Base-by-base conservation (phyloP, 2,888 invertebrate species). In the Archaeoteleia sp. region DNA sequence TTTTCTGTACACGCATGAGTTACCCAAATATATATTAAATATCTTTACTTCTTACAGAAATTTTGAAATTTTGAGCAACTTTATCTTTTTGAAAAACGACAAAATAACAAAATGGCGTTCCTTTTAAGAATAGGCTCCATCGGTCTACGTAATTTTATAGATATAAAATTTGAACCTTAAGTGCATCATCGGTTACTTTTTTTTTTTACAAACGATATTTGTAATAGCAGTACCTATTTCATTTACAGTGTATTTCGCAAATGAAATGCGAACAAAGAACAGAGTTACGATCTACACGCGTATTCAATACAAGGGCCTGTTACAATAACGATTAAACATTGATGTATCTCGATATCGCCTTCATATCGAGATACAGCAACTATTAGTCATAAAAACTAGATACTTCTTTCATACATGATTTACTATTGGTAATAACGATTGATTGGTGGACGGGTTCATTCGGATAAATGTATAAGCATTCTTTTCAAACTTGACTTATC, bases 381-480 rank as follows among this genome's bases (percentile, higher is more conserved):
- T 49, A 23, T 12, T 23, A 55, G 30, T 15, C 13, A 45, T 32
- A 46, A 45, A 54, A 51, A 58, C 23, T 57, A 43, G 13, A 39
- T 40, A 20, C 1, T 7, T 57, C 12, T 34, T 51, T 13, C 7
- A 32, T 23, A 32, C 25, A 14, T 35, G 20, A 61, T 13, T 10
- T 29, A 57, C 46, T 58, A 53, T 12, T 46, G 40, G 34, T 45
- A 53, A 42, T 23, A 25, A 49, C 15, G 9, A 29, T 65, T 45
- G 29, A 48, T 46, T 46, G 54, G 48, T 60, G 66, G 66, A 66
- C 66, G 66, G 66, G 66, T 43, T 66, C 39, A 37, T 49, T 54
- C 12, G 42, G 48, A 42, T 63, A 43, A 43, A 46, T 43, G 10
- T 40, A 53, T 14, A 27, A 53, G 23, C 34, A 30, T 62, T 25